A percentile compares a stretch with the other conserved stretches of the same genome.
Conservation (phyloP, 2,113 vertebrate genomes). For the Ptyas mucosa region DNA sequence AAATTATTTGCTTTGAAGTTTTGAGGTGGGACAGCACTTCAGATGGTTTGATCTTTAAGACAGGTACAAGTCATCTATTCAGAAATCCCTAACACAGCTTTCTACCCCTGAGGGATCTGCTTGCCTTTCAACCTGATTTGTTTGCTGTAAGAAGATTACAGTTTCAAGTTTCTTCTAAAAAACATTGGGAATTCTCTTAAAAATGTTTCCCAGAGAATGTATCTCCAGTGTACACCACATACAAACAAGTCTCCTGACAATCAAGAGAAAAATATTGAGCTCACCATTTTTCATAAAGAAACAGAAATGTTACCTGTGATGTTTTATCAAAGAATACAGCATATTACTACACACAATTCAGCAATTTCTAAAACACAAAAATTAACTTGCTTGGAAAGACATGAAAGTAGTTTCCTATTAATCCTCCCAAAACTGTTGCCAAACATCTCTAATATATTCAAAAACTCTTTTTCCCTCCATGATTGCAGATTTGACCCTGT, state of each 20-base stretch:
- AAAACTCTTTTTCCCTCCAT: not conserved
- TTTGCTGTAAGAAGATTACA: not conserved
- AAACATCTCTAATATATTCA: not conserved
- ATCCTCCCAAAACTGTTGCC: not conserved
- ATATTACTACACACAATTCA: not conserved
- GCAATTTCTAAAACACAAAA: not conserved
- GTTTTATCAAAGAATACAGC: not conserved
- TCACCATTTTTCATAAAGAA: not conserved
- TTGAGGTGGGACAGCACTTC: not conserved
- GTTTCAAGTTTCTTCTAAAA: not conserved
- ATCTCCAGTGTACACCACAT: not conserved
- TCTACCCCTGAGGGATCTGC: not conserved
- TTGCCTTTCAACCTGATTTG: not conserved
- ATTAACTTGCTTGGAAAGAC: not conserved
- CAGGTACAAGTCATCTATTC: not conserved
- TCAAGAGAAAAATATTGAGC: not conserved
- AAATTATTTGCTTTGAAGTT: not conserved
- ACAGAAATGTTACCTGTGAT: not conserved
- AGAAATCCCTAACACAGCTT: not conserved
- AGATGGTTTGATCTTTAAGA: not conserved
- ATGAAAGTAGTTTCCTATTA: not conserved
- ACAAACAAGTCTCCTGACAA: not conserved
- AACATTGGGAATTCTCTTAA: not conserved
- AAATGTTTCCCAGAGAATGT: not conserved
- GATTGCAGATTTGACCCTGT: not conserved